phyloP scores from a whole-genome alignment of 2,888 invertebrate genomes.

The Trilocha varians region DNA sequence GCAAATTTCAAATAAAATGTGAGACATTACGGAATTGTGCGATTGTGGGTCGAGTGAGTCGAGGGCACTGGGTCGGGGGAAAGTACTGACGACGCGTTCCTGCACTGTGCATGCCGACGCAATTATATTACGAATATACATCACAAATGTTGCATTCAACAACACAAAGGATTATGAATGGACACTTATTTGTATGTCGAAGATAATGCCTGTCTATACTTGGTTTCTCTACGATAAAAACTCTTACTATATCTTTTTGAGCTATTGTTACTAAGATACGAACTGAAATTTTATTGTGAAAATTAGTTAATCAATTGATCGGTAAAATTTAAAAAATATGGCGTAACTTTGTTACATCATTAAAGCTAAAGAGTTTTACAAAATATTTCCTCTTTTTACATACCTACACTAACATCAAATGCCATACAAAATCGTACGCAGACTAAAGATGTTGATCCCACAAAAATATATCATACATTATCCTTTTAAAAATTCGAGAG shows the following conservation, averaged over 20 bases:
- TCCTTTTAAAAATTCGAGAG: too few species aligned
- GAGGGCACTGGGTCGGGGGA: conserved; percentile 72
- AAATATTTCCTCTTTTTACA: too few species aligned
- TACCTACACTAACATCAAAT: too few species aligned
- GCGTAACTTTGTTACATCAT: too few species aligned
- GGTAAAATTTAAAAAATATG: too few species aligned
- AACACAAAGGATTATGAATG: not conserved
- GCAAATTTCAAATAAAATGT: conserved; percentile 59
- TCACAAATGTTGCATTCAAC: conserved; percentile 1
- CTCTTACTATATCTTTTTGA: not conserved
- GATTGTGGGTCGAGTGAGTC: conserved; percentile 54
- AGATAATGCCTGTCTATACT: not conserved
- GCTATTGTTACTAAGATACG: not conserved
- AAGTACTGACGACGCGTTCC: conserved; percentile 55
- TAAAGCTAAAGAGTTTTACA: too few species aligned
- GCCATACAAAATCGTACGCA: too few species aligned
- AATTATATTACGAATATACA: conserved; percentile 31
- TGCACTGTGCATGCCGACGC: conserved; percentile 49
- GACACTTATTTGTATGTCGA: not conserved
- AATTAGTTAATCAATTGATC: too few species aligned
- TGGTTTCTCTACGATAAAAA: not conserved
- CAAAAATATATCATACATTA: too few species aligned
- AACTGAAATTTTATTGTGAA: too few species aligned
- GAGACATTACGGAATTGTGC: conserved; percentile 60
- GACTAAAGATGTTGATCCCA: too few species aligned